These are phyloP conservation scores for Helostoma temminkii DNA, from an alignment of 2,797 vertebrate species.

Conservation along the genomic window DNA sequence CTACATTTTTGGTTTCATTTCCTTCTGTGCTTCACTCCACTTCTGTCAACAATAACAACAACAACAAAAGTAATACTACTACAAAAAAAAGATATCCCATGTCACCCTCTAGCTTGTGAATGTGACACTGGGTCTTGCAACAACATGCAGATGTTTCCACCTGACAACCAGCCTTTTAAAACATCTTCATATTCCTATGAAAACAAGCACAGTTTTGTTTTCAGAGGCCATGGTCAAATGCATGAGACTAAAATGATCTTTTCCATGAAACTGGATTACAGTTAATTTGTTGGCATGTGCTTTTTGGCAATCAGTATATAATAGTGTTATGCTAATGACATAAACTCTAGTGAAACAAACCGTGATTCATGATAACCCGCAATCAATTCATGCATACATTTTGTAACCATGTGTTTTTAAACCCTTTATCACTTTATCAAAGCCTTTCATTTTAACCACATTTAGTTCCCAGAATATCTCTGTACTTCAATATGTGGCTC, in stretches of 20 bases:
- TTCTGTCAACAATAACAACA: not conserved
- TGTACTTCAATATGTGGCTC: not conserved
- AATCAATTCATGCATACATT: not conserved
- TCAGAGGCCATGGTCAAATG: not conserved
- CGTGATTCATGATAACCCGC: not conserved
- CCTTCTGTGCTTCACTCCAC: not conserved
- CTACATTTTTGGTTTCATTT: not conserved
- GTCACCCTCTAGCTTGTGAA: not conserved
- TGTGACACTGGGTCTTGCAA: not conserved
- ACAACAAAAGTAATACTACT: not conserved
- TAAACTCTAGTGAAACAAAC: not conserved
- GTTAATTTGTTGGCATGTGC: not conserved
- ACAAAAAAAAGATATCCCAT: no score
- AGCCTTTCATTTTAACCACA: not conserved
- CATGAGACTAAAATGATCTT: not conserved
- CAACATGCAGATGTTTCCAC: not conserved
- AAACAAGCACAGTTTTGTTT: not conserved
- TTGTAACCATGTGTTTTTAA: no score
- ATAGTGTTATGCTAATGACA: not conserved
- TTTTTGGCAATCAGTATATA: not conserved
- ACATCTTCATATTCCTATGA: not conserved
- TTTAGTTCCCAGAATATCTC: not conserved
- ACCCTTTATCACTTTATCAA: no score
- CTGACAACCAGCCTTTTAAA: not conserved
- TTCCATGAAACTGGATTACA: not conserved